A percentile compares a stretch with the other conserved stretches of the same genome.
These are phyloP conservation scores for Talpa occidentalis DNA, from an alignment of 2,113 vertebrate genomes.

Conservation along the genomic window DNA sequence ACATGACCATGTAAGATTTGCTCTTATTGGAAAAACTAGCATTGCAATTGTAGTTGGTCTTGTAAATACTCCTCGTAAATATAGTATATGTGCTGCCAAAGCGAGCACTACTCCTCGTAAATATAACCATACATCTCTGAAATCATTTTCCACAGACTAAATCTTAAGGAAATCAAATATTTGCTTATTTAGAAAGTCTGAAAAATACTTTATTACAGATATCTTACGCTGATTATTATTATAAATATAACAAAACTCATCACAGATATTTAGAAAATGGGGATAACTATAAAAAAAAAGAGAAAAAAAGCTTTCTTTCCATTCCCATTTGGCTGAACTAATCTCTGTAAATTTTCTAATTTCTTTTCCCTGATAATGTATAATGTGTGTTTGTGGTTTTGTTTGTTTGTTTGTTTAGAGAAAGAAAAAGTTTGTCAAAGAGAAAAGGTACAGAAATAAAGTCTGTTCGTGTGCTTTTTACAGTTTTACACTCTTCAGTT, in stretches of 20 bases:
- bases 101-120: too few species aligned
- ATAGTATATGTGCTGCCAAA: too few species aligned
- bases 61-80: neutral
- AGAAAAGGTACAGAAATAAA: too few species aligned
- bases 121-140: neutral
- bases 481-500: slow-evolving; percentile 4
- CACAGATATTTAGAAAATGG: slow-evolving; percentile 15
- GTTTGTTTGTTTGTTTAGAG: too few species aligned
- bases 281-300: slow-evolving; percentile 4
- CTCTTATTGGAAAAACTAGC: neutral
- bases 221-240: neutral
- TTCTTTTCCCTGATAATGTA: neutral
- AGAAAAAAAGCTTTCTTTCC: neutral
- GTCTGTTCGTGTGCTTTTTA: neutral
- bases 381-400: neutral
- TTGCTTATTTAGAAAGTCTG: neutral
- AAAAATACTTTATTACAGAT: slow-evolving; percentile 35
- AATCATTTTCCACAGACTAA: slow-evolving; percentile 10
- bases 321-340: neutral
- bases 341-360: slow-evolving; percentile 21
- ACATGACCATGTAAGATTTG: neutral
- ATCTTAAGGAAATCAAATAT: slow-evolving; percentile 15
- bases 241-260: neutral
- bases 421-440: too few species aligned
- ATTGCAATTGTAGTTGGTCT: neutral